phyloP scores from a whole-genome alignment of 1,140 invertebrate genomes.

The Brachionus sp. region DNA sequence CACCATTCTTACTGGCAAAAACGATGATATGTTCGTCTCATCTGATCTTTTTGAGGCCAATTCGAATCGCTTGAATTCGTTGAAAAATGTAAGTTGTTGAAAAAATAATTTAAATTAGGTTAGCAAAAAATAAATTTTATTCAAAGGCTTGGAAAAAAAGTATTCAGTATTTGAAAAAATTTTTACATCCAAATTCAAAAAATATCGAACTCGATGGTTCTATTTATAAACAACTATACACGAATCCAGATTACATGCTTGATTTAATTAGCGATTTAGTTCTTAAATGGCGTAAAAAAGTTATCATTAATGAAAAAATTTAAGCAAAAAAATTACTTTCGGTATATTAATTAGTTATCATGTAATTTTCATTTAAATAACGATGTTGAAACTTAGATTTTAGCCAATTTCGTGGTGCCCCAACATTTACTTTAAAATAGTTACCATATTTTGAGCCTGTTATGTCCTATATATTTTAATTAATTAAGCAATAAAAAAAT shows the following conservation, averaged over 20 bases:
- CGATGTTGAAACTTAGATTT: slow-evolving; percentile 32
- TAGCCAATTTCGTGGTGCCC: slow-evolving; percentile 19
- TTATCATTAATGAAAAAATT: background rate
- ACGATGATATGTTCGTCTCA: slow-evolving; percentile 57
- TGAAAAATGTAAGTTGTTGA: background rate
- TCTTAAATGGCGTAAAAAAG: slow-evolving; percentile 7
- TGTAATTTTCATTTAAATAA: slow-evolving; percentile 5
- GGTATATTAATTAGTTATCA: background rate
- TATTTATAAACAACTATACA: slow-evolving; percentile 26
- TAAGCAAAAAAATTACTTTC: background rate
- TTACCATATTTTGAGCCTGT: background rate
- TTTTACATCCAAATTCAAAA: slow-evolving; percentile 13
- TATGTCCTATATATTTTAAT: background rate
- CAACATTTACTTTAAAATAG: slow-evolving; percentile 31
- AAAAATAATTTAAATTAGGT: background rate
- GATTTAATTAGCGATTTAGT: slow-evolving; percentile 19
- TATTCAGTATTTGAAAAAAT: background rate
- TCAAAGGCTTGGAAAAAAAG: slow-evolving; percentile 16
- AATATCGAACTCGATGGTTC: background rate
- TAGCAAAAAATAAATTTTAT: background rate
- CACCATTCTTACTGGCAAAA: slow-evolving; percentile 56
- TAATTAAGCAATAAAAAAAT: background rate
- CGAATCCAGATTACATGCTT: background rate
- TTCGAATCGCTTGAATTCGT: slow-evolving; percentile 43
- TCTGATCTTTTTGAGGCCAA: slow-evolving; percentile 53